Conservation (phyloP, 2,113 vertebrate genomes). For the Epinephelus moara region DNA sequence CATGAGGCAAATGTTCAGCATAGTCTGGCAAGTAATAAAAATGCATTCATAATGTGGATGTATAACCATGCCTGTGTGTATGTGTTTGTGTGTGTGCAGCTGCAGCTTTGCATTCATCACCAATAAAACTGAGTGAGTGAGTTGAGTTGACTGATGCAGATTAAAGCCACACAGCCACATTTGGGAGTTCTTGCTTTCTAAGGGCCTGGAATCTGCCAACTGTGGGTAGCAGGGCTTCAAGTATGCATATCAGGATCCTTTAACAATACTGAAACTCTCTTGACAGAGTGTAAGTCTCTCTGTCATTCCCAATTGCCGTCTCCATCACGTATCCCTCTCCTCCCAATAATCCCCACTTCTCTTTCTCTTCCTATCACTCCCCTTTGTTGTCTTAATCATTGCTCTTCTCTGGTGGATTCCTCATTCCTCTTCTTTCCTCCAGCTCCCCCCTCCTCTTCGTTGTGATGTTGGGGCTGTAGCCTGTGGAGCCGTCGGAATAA, state of each 20-base stretch:
- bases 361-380: conserved; percentile 32
- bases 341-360: conserved; percentile 37
- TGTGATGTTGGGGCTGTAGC: conserved; percentile 59
- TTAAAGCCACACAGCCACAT: conserved; percentile 31
- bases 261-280: conserved; percentile 38
- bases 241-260: conserved; percentile 35
- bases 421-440: not conserved
- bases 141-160: conserved; percentile 33
- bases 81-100: not conserved
- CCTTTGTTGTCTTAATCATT: conserved; percentile 67
- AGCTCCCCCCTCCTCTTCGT: conserved; percentile 13
- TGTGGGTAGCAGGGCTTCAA: conserved; percentile 39
- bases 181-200: conserved; percentile 14
- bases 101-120: conserved; percentile 21
- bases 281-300: conserved; percentile 31
- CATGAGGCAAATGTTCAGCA: conserved; percentile 2
- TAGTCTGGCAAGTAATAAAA: conserved; percentile 17
- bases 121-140: conserved; percentile 34
- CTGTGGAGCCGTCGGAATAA: conserved; percentile 58
- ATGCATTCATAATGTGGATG: not conserved
- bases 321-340: conserved; percentile 29
- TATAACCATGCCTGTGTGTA: not conserved
- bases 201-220: conserved; percentile 22
- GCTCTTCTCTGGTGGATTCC: conserved; percentile 32
- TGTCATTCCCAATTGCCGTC: conserved; percentile 20